These are phyloP conservation scores for Centroberyx gerrardi DNA, from an alignment of 2,797 vertebrate genomes.

Conservation along the genomic window DNA sequence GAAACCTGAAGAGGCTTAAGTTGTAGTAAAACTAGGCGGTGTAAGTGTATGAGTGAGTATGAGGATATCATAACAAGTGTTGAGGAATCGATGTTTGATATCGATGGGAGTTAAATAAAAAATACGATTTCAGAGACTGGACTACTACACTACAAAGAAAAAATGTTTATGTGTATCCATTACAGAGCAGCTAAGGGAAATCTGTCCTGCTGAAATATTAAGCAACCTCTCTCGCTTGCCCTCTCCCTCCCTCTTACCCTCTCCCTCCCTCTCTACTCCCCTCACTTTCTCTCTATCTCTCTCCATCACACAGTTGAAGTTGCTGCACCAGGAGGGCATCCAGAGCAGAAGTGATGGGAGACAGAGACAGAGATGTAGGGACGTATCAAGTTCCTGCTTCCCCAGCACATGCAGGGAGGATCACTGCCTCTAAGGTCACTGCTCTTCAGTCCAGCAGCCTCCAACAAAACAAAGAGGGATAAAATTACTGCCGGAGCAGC, in stretches of 20 bases:
- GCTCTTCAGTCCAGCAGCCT: constrained; percentile 25
- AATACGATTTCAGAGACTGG: background rate
- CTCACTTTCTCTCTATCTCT: constrained; percentile 9
- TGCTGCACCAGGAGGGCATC: constrained; percentile 30
- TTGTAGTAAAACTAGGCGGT: background rate
- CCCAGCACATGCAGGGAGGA: constrained; percentile 30
- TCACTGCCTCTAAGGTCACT: constrained; percentile 24
- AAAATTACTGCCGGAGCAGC: constrained; percentile 51
- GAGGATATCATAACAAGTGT: background rate
- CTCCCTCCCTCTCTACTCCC: background rate
- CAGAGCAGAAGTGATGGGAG: background rate
- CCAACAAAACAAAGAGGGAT: constrained; percentile 36
- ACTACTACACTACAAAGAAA: constrained; percentile 1
- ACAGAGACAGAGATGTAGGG: constrained; percentile 22
- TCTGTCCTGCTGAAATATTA: constrained; percentile 72
- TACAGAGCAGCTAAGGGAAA: constrained; percentile 57
- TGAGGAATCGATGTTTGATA: background rate
- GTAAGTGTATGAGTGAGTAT: background rate
- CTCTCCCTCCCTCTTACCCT: background rate
- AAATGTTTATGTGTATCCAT: constrained; percentile 62
- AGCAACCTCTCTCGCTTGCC: constrained; percentile 29
- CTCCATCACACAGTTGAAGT: constrained; percentile 26
- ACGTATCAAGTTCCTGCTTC: constrained; percentile 60
- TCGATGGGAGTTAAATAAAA: background rate
- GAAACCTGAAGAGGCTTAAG: background rate